Evolutionary conservation across 2,797 vertebrate species (phyloP).

Genomic region (Catamblyrhynchus diadema): DNA sequence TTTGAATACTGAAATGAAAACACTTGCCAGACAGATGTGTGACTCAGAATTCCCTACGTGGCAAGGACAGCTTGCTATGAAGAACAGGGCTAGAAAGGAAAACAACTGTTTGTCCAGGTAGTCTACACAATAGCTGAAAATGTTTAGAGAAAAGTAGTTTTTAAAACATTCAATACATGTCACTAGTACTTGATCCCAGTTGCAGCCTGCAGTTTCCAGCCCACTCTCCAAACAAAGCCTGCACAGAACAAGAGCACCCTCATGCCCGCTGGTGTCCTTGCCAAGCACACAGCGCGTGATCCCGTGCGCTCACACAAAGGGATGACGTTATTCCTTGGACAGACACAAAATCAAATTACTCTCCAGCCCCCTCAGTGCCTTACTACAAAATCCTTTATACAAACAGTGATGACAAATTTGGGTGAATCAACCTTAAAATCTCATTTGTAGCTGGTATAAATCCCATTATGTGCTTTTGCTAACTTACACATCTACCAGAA

Average conservation of each 20-base stretch:
- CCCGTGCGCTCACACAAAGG: conserved; percentile 34
- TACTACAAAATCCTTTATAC: not conserved
- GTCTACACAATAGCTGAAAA: not conserved
- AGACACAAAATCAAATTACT: not conserved
- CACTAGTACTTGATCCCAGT: not conserved
- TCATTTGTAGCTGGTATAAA: not conserved
- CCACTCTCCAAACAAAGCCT: conserved; percentile 60
- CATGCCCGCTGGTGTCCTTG: conserved; percentile 20
- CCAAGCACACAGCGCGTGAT: conserved; percentile 44
- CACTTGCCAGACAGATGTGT: conserved; percentile 48
- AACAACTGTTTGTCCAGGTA: not conserved
- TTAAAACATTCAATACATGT: not conserved
- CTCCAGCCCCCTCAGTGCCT: not conserved
- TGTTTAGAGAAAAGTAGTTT: not conserved
- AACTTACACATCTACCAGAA: not conserved
- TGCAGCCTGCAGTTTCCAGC: not conserved
- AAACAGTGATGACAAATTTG: conserved; percentile 22
- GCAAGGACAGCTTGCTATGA: not conserved
- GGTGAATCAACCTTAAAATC: conserved; percentile 16
- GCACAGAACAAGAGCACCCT: conserved; percentile 19
- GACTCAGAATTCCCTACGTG: conserved; percentile 10
- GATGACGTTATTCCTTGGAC: conserved; percentile 21
- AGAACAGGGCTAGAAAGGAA: conserved; percentile 25
- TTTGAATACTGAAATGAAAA: not conserved
- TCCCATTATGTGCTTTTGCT: conserved; percentile 15